Evolutionary conservation across 2,797 vertebrate genomes (phyloP), one percentile per base, ranked within the genome.

Genomic region (Erithacus rubecula): DNA sequence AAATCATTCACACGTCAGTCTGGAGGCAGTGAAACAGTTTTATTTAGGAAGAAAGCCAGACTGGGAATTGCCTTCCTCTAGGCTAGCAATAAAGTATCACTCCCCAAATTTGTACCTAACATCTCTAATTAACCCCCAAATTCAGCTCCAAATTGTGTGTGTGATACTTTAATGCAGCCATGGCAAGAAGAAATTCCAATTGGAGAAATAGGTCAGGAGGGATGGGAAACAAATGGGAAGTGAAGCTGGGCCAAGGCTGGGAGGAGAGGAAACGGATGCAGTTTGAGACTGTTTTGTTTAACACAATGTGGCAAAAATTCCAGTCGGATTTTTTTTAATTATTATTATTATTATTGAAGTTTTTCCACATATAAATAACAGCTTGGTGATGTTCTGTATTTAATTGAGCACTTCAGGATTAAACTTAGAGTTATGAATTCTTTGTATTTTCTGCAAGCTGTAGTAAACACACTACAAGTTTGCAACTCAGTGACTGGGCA

Each of bases 221-320:
- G 62, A 52, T 65, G 41, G 62, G 75, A 87, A 94, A 47, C 24
- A 55, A 91, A 46, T 43, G 59, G 41, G 69, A 79, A 60, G 51
- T 65, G 39, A 72, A 69, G 82, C 59, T 65, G 75, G 63, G 75
- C 63, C 63, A 53, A 72, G 80, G 67, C 63, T 47, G 43, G 75
- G 71, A 70, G 68, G 76, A 77, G 79, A 94, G 87, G 81, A 95
- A 89, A 65, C 11, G 7, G 74, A 69, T 90, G 58, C 55, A 44
- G 17, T 67, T 59, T 36, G 56, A 82, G 81, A 63, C 78, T 41
- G 52, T 55, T 87, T 90, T 84, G 63, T 89, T 90, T 56, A 78
- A 81, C 46, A 75, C 59, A 68, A 39, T 21, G 32, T 51, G 55
- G 30, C 34, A 44, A 44, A 79, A 92, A 37, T 58, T 59, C 49